Base-by-base conservation (phyloP, 2,797 vertebrate species). In the Bradypodion pumilum region DNA sequence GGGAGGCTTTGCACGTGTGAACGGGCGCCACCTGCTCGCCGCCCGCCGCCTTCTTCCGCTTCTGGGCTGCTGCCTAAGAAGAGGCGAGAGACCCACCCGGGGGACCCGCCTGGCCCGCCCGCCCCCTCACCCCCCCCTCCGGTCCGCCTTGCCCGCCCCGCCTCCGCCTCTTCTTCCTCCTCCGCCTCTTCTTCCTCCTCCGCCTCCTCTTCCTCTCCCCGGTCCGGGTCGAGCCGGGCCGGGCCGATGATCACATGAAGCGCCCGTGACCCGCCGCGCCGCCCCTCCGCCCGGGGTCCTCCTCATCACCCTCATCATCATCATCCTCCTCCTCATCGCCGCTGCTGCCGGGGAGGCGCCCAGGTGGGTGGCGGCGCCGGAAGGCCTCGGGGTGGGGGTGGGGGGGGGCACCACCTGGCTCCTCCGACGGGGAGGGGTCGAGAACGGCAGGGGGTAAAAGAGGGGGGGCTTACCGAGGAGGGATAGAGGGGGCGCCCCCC, bases 141-240 rank as follows among this genome's bases (percentile, higher is more conserved):
- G 4, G 29, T 25, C 1, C 12, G 10, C 16, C 7, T 10, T 2
- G 3, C 4, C 16, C 40, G 0, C 44, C n/a, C 9, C 23, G 42
- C 6, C 2, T 16, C 16, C 1, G 16, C 40, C 29, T 9, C 59
- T 1, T 32, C 23, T 21, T 32, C 37, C n/a, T 3, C 42, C 35
- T 27, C 42, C 62, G 7, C 72, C 59, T 7, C 59, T 70, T 7
- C 19, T 21, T 7, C 15, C 23, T 16, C 70, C n/a, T 27, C 42
- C 62, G 7, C 72, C 59, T 7, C 59, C 70, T 7, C 19, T 21
- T 7, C 15, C 23, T 5, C 19, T 4, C 12, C 6, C 7, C 2
- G 32, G 9, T 69, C 32, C 32, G 4, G 46, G 59, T 40, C 44
- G 66, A 7, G 9, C 29, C 37, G 19, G 46, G 42, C 25, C 52